Base-by-base conservation (phyloP, 1,140 invertebrate genomes). In the Pogonomyrmex californicus region DNA sequence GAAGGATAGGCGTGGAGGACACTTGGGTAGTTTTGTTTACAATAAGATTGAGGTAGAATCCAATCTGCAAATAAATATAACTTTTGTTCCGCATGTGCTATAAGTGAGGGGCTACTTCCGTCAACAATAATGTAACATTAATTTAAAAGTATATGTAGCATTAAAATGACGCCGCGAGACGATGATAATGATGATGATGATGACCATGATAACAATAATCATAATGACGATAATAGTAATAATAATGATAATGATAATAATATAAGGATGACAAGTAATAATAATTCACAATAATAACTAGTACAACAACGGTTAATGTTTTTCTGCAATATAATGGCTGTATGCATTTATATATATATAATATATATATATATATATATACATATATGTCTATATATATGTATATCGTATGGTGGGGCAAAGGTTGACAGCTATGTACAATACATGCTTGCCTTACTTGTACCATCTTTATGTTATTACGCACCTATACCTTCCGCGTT, bases 371-470 rank as follows among this genome's bases (percentile, higher is more conserved):
- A 71, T 89, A 78, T 91, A 71, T 79, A 75, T 7, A 44, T 87
- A 58, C 62, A 83, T 91, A 85, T 86, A 86, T 89, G 86, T 88
- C 82, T 83, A 81, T 89, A 87, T 87, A 91, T 90, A 78, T 86
- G 49, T 83, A 88, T 92, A 92, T 92, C 92, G 88, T 91, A 92
- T 91, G 86, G 86, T 88, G 91, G 91, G 93, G 90, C 86, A 93
- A 85, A 91, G 91, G 92, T 91, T 92, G 95, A 94, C 93, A 94
- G 92, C 94, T 95, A 95, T 95, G 93, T 95, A 95, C 94, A 94
- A 91, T 94, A 94, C 94, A 95, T 93, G 95, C 93, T 95, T 94
- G 94, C 92, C 92, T 94, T 92, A 93, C 89, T 95, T 95, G 93
- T 94, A 95, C 93, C 93, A 94, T 95, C 88, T 88, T 94, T 93